Evolutionary conservation across 2,797 vertebrate genomes (phyloP).

Genomic region (Lophotriccus pileatus): DNA sequence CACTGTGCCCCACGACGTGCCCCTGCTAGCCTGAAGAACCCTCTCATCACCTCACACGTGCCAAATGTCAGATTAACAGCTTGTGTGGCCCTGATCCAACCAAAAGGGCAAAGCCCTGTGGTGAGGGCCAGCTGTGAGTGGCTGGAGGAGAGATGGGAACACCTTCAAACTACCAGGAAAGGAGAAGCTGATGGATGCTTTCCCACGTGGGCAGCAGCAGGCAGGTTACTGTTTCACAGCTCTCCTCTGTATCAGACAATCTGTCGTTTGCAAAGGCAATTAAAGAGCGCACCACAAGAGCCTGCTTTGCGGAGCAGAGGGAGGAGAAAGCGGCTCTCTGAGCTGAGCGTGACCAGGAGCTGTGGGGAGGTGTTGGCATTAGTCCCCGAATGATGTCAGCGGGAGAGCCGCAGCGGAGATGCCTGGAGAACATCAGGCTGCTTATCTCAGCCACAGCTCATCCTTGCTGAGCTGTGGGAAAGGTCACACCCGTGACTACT

Average conservation of each 20-base stretch:
- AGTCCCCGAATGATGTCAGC: neutral
- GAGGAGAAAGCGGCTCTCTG: neutral
- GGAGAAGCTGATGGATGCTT: neutral
- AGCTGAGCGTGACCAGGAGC: neutral
- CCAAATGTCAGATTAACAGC: neutral
- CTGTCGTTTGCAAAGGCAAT: neutral
- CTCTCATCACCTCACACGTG: neutral
- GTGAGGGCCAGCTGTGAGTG: neutral
- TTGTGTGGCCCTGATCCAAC: neutral
- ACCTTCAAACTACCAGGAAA: neutral
- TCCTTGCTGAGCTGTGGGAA: neutral
- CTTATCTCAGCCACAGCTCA: neutral
- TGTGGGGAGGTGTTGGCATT: neutral
- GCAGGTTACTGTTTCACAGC: neutral
- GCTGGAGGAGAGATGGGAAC: neutral
- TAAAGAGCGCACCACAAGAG: neutral
- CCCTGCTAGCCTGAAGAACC: neutral
- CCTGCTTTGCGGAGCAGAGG: neutral
- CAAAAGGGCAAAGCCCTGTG: neutral
- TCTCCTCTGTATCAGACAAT: neutral
- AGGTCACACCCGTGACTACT: neutral
- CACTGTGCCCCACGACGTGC: rapidly evolving
- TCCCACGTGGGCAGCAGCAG: neutral
- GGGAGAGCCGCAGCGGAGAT: neutral
- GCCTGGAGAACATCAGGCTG: neutral